phyloP scores from a whole-genome alignment of 2,113 vertebrate genomes.

The Anoplopoma fimbria region DNA sequence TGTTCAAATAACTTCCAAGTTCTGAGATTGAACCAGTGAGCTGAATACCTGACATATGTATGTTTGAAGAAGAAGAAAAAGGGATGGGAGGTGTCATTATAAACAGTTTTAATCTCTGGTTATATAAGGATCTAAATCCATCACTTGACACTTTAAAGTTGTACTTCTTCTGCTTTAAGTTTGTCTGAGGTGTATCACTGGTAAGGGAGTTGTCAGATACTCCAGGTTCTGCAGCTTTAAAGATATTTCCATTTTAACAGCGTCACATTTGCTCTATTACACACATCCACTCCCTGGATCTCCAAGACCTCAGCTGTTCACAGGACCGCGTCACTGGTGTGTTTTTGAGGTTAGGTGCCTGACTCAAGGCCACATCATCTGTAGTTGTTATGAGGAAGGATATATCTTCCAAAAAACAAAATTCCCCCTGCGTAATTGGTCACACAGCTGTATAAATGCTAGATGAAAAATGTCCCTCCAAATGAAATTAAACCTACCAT shows the following conservation, averaged over 20 bases:
- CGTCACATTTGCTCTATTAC: neutral
- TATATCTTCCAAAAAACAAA: neutral
- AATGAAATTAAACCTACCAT: neutral
- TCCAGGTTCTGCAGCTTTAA: neutral
- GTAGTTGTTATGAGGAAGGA: neutral
- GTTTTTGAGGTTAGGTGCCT: neutral
- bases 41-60: neutral
- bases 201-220: neutral
- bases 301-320: neutral
- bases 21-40: neutral
- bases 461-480: neutral
- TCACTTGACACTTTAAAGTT: neutral
- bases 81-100: neutral
- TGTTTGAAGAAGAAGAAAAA: neutral
- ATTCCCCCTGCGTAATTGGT: neutral
- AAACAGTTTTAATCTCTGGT: neutral
- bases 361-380: constrained; percentile 16
- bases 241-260: neutral
- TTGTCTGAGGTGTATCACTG: neutral
- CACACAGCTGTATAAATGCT: neutral
- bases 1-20: neutral
- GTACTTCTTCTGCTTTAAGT: neutral
- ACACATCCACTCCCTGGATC: neutral
- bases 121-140: neutral
- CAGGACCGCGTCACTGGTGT: neutral